These are phyloP conservation scores for Donacobius atricapilla DNA, from an alignment of 2,113 vertebrate genomes.

Conservation along the genomic window DNA sequence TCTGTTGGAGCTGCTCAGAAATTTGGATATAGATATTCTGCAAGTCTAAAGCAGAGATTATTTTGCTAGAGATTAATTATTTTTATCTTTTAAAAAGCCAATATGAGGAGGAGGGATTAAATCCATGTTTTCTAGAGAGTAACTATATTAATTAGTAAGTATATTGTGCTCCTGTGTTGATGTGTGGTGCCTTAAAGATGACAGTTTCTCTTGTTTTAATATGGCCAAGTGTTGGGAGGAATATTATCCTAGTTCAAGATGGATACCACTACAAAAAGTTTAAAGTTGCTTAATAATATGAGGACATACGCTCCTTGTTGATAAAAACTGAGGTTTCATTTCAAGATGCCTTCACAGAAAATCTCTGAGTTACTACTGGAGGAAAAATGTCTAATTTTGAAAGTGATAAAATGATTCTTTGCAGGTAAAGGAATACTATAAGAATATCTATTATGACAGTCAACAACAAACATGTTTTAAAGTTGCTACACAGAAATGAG, in stretches of 20 bases:
- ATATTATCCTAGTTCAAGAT: neutral
- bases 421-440: neutral
- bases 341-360: neutral
- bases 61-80: neutral
- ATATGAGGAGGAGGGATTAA: neutral
- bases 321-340: neutral
- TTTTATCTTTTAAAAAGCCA: neutral
- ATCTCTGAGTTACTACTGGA: neutral
- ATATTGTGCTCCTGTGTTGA: neutral
- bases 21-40: neutral
- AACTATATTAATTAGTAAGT: neutral
- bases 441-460: neutral
- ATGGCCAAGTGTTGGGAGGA: neutral
- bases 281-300: neutral
- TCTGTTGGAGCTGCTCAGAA: neutral
- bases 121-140: neutral
- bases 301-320: rapidly evolving
- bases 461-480: neutral
- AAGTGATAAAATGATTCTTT: neutral
- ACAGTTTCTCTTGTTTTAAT: neutral
- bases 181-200: neutral
- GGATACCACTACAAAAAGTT: neutral
- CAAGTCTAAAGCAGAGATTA: neutral
- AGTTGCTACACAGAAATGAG: neutral
- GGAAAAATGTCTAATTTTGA: neutral